Conservation (phyloP, 35 echinoderm and acorn worm genomes). For the Ptychodera flava region DNA sequence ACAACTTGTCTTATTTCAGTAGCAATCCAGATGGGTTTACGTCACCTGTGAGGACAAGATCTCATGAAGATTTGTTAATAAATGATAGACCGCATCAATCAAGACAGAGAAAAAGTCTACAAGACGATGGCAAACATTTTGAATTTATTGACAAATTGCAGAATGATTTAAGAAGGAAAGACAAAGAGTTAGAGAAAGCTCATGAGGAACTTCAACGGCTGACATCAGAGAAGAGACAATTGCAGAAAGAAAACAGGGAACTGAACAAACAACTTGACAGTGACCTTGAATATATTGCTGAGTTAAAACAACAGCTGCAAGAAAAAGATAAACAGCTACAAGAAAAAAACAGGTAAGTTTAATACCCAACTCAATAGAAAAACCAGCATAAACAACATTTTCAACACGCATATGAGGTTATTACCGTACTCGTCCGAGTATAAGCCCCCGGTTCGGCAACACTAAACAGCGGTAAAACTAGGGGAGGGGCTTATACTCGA, state of each 20-base stretch:
- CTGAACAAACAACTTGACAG: neutral
- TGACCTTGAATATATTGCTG: neutral
- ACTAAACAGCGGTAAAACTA: no score
- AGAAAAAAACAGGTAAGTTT: neutral
- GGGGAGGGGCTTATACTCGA: no score
- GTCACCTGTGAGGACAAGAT: neutral
- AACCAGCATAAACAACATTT: no score
- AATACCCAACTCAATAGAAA: no score
- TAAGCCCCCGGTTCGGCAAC: no score
- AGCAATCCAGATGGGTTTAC: neutral
- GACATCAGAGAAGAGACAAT: neutral
- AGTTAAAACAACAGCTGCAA: neutral
- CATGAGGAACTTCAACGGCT: neutral
- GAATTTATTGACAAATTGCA: neutral
- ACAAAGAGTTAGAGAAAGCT: neutral
- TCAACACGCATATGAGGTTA: no score
- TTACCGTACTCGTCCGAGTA: no score
- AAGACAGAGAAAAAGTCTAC: neutral
- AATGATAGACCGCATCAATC: no score
- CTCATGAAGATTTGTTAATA: neutral
- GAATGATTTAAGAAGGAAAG: neutral
- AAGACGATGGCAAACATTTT: neutral
- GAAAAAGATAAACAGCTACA: neutral
- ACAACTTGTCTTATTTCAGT: neutral
- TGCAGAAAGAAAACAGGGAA: neutral